Percentiles rank a stretch among this genome's conserved stretches.
These are phyloP conservation scores for Cantharis nigra DNA, from an alignment of 2,888 invertebrate species.

Conservation along the genomic window DNA sequence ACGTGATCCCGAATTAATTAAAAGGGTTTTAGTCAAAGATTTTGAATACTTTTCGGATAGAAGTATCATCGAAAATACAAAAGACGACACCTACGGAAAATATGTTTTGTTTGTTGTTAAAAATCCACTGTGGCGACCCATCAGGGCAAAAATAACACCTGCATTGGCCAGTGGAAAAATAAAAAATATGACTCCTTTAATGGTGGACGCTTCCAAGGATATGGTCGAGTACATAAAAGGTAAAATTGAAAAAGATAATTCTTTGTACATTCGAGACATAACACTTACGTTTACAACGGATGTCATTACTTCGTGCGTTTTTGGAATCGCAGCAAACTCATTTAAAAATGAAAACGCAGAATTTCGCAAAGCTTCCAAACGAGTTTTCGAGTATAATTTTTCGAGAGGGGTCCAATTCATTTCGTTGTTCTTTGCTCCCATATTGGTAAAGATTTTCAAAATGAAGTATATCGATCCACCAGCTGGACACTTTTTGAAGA, in stretches of 20 bases:
- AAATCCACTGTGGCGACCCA: constrained; percentile 58
- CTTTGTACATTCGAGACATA: constrained; percentile 46
- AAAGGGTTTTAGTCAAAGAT: constrained; percentile 53
- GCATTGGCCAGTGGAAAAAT: constrained; percentile 60
- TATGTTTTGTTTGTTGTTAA: constrained; percentile 53
- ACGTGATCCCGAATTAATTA: constrained; percentile 54
- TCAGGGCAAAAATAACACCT: constrained; percentile 58
- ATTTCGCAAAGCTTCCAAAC: constrained; percentile 48
- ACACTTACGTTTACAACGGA: constrained; percentile 54
- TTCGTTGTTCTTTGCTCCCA: constrained; percentile 40
- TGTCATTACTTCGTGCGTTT: constrained; percentile 55
- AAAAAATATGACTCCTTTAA: constrained; percentile 57
- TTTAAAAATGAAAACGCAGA: constrained; percentile 49
- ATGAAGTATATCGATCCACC: constrained; percentile 40
- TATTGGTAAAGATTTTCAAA: constrained; percentile 37
- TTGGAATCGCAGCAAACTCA: constrained; percentile 53
- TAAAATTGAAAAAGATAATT: constrained; percentile 42
- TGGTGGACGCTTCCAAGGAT: constrained; percentile 49
- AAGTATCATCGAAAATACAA: constrained; percentile 52
- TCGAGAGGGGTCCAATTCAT: constrained; percentile 38
- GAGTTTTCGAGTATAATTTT: constrained; percentile 45
- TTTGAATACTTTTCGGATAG: constrained; percentile 56
- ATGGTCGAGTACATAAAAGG: constrained; percentile 47
- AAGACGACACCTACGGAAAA: constrained; percentile 52
- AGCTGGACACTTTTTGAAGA: constrained; percentile 40